A percentile compares a stretch with the other conserved stretches of the same genome.
These are phyloP conservation scores for Galerucella calmariensis DNA, from an alignment of 2,888 invertebrate species.

Conservation along the genomic window DNA sequence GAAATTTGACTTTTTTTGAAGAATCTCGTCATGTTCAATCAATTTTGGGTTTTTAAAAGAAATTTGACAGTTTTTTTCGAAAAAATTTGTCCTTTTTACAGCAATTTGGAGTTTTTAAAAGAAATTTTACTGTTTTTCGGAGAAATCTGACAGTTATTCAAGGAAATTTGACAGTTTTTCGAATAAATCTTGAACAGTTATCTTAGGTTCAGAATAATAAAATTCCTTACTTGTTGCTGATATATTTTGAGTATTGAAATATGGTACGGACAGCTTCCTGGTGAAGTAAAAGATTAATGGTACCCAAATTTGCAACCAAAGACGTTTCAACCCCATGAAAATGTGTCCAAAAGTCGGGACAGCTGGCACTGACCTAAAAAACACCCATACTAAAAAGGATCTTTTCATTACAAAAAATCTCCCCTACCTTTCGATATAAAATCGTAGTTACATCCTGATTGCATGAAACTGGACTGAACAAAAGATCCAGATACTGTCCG, in stretches of 20 bases:
- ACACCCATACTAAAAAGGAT: constrained; percentile 13
- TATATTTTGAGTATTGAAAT: constrained; percentile 75
- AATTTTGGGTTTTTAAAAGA: no score
- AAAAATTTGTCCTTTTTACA: no score
- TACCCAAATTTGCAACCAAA: constrained; percentile 76
- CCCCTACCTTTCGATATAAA: constrained; percentile 78
- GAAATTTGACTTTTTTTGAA: no score
- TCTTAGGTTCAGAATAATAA: not conserved
- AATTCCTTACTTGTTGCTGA: constrained; percentile 70
- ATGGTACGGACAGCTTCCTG: constrained; percentile 78
- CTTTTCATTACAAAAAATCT: not conserved
- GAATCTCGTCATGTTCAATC: no score
- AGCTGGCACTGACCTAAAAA: constrained; percentile 78
- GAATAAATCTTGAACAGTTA: no score
- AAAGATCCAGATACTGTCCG: constrained; percentile 81
- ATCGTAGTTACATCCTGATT: constrained; percentile 76
- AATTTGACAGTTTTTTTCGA: no score
- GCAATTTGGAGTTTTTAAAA: no score
- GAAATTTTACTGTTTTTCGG: no score
- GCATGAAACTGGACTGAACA: constrained; percentile 70
- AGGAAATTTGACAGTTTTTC: no score
- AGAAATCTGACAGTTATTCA: no score
- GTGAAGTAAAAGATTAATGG: constrained; percentile 75
- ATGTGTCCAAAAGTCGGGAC: constrained; percentile 84
- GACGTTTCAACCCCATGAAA: constrained; percentile 86